Evolutionary conservation across 1,140 invertebrate species (phyloP).

Genomic region (Acarapis woodi): DNA sequence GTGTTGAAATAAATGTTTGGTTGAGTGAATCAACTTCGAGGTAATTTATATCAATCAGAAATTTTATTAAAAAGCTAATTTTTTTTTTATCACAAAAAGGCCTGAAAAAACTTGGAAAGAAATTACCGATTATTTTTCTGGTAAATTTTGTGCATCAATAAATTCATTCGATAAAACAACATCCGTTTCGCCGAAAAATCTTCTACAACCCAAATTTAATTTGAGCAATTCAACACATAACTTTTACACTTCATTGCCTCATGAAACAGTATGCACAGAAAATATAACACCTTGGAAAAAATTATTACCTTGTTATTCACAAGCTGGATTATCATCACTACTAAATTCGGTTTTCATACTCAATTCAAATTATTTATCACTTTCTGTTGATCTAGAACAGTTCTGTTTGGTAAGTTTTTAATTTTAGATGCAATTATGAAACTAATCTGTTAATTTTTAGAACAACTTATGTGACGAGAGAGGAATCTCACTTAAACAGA

Average conservation of each 20-base stretch:
- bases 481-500: slow-evolving; percentile 44
- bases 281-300: slow-evolving; percentile 97
- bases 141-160: slow-evolving; percentile 74
- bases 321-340: slow-evolving; percentile 46
- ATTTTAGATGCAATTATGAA: no score
- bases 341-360: slow-evolving; percentile 71
- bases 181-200: slow-evolving; percentile 48
- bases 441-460: slow-evolving; percentile 12
- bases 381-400: slow-evolving; percentile 51
- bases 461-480: slow-evolving; percentile 27
- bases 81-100: slow-evolving; percentile 13
- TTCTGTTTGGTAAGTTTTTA: slow-evolving; percentile 29
- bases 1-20: slow-evolving; percentile 54
- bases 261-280: slow-evolving; percentile 91
- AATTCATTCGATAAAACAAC: slow-evolving; percentile 78
- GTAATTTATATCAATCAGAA: background rate
- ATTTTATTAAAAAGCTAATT: background rate
- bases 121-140: slow-evolving; percentile 59
- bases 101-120: slow-evolving; percentile 58
- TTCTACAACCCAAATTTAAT: slow-evolving; percentile 42
- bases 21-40: background rate
- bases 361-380: slow-evolving; percentile 71
- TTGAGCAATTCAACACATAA: slow-evolving; percentile 21
- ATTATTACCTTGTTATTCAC: slow-evolving; percentile 46
- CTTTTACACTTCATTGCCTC: slow-evolving; percentile 55